phyloP scores from a whole-genome alignment of 2,113 vertebrate genomes.

The Monarcha castaneiventris region DNA sequence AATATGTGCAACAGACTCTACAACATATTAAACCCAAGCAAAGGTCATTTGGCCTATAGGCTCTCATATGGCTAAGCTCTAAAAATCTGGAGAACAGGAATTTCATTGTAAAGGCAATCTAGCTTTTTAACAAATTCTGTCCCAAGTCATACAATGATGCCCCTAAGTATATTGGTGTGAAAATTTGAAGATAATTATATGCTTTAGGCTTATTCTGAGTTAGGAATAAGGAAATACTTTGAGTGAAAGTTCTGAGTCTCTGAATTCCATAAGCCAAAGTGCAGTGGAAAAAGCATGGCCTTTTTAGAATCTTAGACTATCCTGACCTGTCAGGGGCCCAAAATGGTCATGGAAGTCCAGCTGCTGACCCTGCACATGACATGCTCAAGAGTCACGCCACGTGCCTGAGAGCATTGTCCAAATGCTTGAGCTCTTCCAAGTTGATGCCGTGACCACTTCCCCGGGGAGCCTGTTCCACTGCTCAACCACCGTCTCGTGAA shows the following conservation, averaged over 20 bases:
- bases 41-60: background rate
- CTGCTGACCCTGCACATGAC: background rate
- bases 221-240: background rate
- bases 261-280: background rate
- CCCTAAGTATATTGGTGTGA: background rate
- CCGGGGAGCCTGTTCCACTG: background rate
- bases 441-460: too few species aligned
- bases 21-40: background rate
- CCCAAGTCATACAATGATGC: background rate
- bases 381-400: too few species aligned
- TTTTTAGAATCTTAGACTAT: background rate
- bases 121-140: background rate
- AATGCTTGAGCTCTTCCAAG: background rate
- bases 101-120: background rate
- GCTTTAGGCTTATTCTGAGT: background rate
- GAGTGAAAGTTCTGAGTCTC: background rate
- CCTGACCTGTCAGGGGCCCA: background rate
- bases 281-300: background rate
- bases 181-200: background rate
- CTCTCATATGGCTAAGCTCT: background rate
- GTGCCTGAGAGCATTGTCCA: background rate
- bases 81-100: background rate
- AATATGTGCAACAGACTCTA: background rate
- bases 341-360: fast-evolving
- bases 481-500: background rate